Evolutionary conservation across 2,113 vertebrate species (phyloP).

Genomic region (Charina bottae): DNA sequence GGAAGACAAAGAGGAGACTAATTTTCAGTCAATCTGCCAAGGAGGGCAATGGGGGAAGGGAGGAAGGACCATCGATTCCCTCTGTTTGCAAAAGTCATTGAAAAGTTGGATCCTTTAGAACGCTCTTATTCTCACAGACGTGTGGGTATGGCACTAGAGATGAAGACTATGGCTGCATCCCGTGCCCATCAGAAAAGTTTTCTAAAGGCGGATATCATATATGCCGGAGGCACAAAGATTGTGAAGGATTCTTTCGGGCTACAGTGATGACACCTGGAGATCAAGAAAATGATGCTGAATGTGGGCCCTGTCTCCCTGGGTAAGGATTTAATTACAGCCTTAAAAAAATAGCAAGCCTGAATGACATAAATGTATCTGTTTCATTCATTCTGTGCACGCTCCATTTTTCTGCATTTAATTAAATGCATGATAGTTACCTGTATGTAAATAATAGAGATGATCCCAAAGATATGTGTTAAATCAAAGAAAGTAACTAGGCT

Average conservation of each 20-base stretch:
- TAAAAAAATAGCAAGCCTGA: background rate
- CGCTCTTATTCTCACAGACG: slow-evolving; percentile 72
- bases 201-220: slow-evolving; percentile 97
- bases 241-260: slow-evolving; percentile 90
- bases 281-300: slow-evolving; percentile 90
- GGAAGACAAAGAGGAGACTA: fast-evolving
- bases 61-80: fast-evolving
- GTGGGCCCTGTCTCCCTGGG: slow-evolving; percentile 93
- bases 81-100: background rate
- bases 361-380: background rate
- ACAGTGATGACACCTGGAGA: slow-evolving; percentile 87
- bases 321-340: slow-evolving; percentile 61
- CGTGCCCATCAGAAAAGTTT: slow-evolving; percentile 91
- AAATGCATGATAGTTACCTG: background rate
- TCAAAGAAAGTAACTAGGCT: background rate
- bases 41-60: background rate
- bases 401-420: slow-evolving; percentile 3
- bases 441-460: background rate
- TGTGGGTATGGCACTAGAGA: slow-evolving; percentile 93
- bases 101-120: background rate
- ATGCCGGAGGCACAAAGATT: slow-evolving; percentile 95
- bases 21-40: background rate
- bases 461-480: background rate
- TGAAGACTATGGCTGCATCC: slow-evolving; percentile 88
- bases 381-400: background rate